Conservation (phyloP, 2,888 invertebrate species). For the Machimus rusticus region DNA sequence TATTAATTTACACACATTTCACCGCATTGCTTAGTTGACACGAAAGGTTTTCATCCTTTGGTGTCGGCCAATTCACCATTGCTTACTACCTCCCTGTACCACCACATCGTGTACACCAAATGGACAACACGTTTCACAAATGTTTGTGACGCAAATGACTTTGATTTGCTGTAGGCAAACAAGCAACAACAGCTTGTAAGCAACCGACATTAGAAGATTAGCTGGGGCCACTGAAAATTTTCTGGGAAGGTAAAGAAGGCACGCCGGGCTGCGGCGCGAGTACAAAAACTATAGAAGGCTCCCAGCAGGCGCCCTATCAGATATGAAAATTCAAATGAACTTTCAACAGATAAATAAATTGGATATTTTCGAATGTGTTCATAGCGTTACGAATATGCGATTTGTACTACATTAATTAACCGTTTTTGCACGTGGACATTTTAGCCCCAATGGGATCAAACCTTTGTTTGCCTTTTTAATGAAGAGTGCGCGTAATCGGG, state of each 20-base stretch:
- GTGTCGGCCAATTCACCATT: not conserved
- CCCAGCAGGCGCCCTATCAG: not conserved
- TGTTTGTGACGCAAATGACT: slow-evolving; percentile 7
- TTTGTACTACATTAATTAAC: slow-evolving; percentile 23
- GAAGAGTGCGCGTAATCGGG: not conserved
- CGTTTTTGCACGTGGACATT: not conserved
- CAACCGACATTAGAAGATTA: slow-evolving; percentile 6
- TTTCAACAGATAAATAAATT: not conserved
- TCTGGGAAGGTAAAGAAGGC: not conserved
- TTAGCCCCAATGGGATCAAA: not conserved
- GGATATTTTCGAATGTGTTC: not conserved
- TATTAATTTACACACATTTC: slow-evolving; percentile 32
- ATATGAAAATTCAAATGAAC: slow-evolving; percentile 21
- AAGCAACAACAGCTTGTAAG: not conserved
- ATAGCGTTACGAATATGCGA: not conserved
- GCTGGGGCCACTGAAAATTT: not conserved
- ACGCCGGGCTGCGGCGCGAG: not conserved
- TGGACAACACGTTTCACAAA: not conserved
- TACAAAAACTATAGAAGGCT: not conserved
- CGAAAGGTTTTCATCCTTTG: not conserved
- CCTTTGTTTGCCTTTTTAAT: slow-evolving; percentile 19
- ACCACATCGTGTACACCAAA: not conserved
- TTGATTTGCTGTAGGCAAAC: slow-evolving; percentile 7
- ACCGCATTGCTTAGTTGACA: not conserved
- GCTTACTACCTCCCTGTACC: not conserved